These are phyloP conservation scores for Habroteleia sp. DNA, from an alignment of 2,888 invertebrate genomes.

Conservation along the genomic window DNA sequence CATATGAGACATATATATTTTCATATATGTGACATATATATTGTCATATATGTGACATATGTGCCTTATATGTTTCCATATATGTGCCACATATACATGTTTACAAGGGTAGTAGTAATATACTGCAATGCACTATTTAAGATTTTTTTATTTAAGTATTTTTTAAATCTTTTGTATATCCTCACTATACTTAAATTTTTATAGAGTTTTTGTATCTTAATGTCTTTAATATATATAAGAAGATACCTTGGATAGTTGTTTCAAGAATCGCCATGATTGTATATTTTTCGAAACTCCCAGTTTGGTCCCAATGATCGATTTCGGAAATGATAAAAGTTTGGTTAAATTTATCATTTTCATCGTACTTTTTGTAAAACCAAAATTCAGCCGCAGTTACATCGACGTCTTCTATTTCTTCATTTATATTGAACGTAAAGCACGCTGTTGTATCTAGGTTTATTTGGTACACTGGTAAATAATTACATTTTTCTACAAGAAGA, in stretches of 20 bases:
- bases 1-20: too few relatives aligned
- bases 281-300: conserved; percentile 87
- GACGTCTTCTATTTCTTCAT: conserved; percentile 87
- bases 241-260: conserved; percentile 86
- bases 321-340: conserved; percentile 91
- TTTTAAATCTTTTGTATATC: too few relatives aligned
- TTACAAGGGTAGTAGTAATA: too few relatives aligned
- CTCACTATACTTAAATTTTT: too few relatives aligned
- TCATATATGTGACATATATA: too few relatives aligned
- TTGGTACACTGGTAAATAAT: conserved; percentile 76
- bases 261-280: conserved; percentile 90
- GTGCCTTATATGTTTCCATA: too few relatives aligned
- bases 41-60: too few relatives aligned
- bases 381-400: conserved; percentile 90
- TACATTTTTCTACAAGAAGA: conserved; percentile 73
- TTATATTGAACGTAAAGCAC: conserved; percentile 89
- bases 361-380: conserved; percentile 89
- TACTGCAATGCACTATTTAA: too few relatives aligned
- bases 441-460: conserved; percentile 83
- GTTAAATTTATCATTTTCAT: conserved; percentile 85
- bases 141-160: too few relatives aligned
- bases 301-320: conserved; percentile 88
- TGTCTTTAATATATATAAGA: too few relatives aligned
- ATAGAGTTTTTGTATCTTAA: too few relatives aligned
- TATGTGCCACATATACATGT: too few relatives aligned